A percentile compares a stretch with the other conserved stretches of the same genome.
These are phyloP conservation scores for Schizothorax lantsangensis DNA, from an alignment of 2,797 vertebrate genomes.

Conservation along the genomic window DNA sequence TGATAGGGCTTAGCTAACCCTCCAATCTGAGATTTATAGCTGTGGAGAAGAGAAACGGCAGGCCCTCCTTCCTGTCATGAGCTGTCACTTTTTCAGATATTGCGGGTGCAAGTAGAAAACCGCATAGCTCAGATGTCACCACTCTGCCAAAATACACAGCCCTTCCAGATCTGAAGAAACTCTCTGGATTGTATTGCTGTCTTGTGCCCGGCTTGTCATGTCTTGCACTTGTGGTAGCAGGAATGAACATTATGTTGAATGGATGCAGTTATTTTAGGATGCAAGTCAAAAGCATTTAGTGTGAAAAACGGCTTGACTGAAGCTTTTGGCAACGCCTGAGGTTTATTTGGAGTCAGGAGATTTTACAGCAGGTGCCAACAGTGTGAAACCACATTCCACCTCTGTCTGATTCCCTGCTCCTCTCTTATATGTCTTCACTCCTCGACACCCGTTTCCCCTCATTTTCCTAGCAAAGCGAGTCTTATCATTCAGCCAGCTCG, in stretches of 20 bases:
- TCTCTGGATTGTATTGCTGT: slow-evolving; percentile 52
- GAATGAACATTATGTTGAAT: slow-evolving; percentile 53
- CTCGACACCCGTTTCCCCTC: background rate
- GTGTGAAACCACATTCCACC: slow-evolving; percentile 30
- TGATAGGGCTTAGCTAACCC: background rate
- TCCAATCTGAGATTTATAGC: slow-evolving; percentile 33
- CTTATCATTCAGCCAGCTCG: background rate
- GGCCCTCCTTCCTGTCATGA: slow-evolving; percentile 43
- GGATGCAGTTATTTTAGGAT: slow-evolving; percentile 62
- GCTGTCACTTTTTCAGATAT: slow-evolving; percentile 54
- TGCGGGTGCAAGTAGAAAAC: slow-evolving; percentile 61
- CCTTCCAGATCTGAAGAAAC: slow-evolving; percentile 57
- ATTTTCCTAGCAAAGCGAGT: background rate
- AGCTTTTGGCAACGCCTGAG: slow-evolving; percentile 46
- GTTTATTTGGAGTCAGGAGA: slow-evolving; percentile 41
- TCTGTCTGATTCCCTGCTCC: slow-evolving; percentile 17
- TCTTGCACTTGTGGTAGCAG: slow-evolving; percentile 58
- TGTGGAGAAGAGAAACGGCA: slow-evolving; percentile 7
- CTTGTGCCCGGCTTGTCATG: slow-evolving; percentile 54
- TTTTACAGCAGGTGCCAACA: slow-evolving; percentile 45
- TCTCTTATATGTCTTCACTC: slow-evolving; percentile 19
- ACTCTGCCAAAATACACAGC: slow-evolving; percentile 63
- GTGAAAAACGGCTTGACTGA: slow-evolving; percentile 48
- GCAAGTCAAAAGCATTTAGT: slow-evolving; percentile 55
- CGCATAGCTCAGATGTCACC: slow-evolving; percentile 58